Base-by-base conservation (phyloP, 2,797 vertebrate genomes). In the Brotula barbata region DNA sequence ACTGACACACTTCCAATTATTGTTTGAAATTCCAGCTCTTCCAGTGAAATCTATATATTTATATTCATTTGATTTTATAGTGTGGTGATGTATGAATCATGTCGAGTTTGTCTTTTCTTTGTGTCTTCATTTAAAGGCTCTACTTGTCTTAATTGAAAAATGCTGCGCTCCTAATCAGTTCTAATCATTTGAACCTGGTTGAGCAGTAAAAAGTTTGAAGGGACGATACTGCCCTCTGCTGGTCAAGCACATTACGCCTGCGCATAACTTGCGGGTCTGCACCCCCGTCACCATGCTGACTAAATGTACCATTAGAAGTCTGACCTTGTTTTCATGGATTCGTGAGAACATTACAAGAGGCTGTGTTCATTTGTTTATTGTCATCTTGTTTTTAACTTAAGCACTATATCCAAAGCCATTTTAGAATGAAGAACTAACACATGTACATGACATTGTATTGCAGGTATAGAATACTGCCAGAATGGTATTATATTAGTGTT, bases 331-430 rank as follows among this genome's bases (percentile, higher is more conserved):
- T 28, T 8, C 8, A 9, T n/a, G 43, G 10, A 33, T 55, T 40
- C 25, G 22, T 42, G 8, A 20, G 5, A 16, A 6, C 4, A 16
- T 45, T 33, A 7, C 11, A 11, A 33, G 6, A 33, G 6, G 31
- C 6, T 33, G 9, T 10, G 9, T 33, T 10, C 11, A 33, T 7
- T 33, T 33, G 6, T 6, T 33, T 33, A 28, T 11, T 46, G 23
- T 5, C 19, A 0, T 43, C n/a, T 37, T 17, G 14, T 51, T 41
- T 2, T 15, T 40, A 49, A 54, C 6, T 20, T 20, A 42, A 41
- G 34, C 50, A 64, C 19, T 41, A 22, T n/a, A 37, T 45, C 13
- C 45, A 15, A 25, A 57, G 34, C 34, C 21, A 64, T 50, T 59
- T 42, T 23, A 59, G 25, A 53, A 44, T 14, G 14, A 33, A 37